Base-by-base conservation (phyloP, 2,113 vertebrate genomes). In the Rhinichthys klamathensis region DNA sequence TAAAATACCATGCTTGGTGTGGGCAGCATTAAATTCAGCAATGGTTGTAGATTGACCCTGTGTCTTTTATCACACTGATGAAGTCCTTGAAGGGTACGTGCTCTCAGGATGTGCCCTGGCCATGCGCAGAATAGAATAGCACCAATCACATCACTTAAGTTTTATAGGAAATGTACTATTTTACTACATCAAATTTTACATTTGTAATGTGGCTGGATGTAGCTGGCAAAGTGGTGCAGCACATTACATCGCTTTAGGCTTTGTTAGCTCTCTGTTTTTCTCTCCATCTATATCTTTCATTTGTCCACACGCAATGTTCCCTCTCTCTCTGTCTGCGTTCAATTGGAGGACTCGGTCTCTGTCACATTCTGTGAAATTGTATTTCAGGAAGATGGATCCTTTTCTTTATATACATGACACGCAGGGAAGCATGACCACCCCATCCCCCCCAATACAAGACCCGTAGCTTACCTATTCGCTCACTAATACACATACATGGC, bases 361-460 rank as follows among this genome's bases (percentile, higher is more conserved):
- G 93, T 93, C 92, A 93, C 93, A 93, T 93, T 94, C 93, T 94
- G 93, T 94, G 93, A 95, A 95, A 94, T 94, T 94, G 93, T 93
- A 93, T 94, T 94, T 92, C 89, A 90, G 91, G 84, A 93, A 95
- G 93, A 95, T 94, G 92, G 92, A 94, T 94, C 92, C 92, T 92
- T 94, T 93, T 92, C 92, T 92, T 93, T 93, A 92, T 94, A 93
- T 95, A 94, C 93, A 94, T 95, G 93, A 94, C 93, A 93, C 90
- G 89, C 90, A 91, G 90, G 90, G 91, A 93, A 93, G 92, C 93
- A 92, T 92, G 94, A 92, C 94, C 93, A 93, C 93, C 91, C 93
- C 93, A 92, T 58, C 61, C 92, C 88, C n/a, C 92, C 94, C 93
- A 94, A 94, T 93, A 94, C 92, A 90, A 93, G 76, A 87, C 76